These are phyloP conservation scores for Malurus melanocephalus DNA, from an alignment of 2,113 vertebrate species.

Conservation along the genomic window DNA sequence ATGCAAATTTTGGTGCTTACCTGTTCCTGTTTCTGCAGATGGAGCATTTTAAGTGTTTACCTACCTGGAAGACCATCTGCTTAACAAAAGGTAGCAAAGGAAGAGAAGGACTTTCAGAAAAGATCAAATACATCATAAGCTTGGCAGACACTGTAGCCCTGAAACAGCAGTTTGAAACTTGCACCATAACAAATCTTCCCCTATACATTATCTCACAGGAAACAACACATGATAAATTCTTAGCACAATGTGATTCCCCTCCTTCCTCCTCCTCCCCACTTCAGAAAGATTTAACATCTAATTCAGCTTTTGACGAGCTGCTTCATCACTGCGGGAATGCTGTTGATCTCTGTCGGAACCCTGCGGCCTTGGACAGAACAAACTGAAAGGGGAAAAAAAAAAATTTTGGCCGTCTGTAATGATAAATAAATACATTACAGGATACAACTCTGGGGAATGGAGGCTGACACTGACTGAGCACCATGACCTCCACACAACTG, in stretches of 20 bases:
- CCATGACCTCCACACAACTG: constrained; percentile 71
- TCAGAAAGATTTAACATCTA: constrained; percentile 88
- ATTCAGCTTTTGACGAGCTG: constrained; percentile 81
- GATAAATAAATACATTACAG: constrained; percentile 82
- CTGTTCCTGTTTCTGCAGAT: neutral
- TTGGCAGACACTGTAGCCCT: constrained; percentile 76
- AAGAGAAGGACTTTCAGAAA: constrained; percentile 54
- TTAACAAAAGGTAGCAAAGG: constrained; percentile 10
- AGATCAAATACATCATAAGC: constrained; percentile 78
- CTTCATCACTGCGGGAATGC: constrained; percentile 76
- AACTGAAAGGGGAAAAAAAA: constrained; percentile 57
- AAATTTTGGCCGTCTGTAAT: constrained; percentile 62
- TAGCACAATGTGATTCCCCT: constrained; percentile 70
- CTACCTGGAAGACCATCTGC: neutral
- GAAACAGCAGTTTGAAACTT: constrained; percentile 82
- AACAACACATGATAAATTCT: constrained; percentile 84
- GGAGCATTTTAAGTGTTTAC: constrained; percentile 7
- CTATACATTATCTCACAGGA: constrained; percentile 79
- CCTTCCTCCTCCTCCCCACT: constrained; percentile 73
- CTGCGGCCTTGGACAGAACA: constrained; percentile 80
- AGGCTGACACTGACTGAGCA: constrained; percentile 69
- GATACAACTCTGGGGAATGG: constrained; percentile 71
- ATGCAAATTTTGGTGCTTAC: neutral
- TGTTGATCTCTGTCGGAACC: constrained; percentile 81
- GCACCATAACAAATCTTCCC: constrained; percentile 78